Base-by-base conservation (phyloP, 2,888 invertebrate species). In the Neoascia interrupta region DNA sequence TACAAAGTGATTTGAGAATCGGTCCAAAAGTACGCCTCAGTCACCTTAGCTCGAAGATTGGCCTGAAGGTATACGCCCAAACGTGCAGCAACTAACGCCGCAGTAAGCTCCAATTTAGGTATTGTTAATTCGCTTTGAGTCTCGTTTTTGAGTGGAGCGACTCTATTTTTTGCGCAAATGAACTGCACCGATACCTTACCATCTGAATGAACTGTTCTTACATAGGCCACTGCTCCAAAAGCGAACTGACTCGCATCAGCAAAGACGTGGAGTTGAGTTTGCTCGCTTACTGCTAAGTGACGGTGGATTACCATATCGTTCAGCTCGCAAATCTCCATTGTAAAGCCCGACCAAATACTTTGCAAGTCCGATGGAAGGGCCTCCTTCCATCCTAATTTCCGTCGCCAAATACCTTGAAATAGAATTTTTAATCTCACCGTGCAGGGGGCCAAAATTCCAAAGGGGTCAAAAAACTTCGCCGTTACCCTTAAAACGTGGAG, bases 381-480 rank as follows among this genome's bases (percentile, higher is more conserved):
- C 18, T 21, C 58, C 6, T 68, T 34, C 58, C 58, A 68, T 1
- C 58, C 68, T n/a, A 68, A 16, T 5, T 58, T 39, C 23, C 26
- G 13, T 3, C 31, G 56, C 68, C 56, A 68, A 3, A 68, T 58
- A 2, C 10, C 23, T 56, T 68, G 66, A 19, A 68, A 68, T 3
- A 66, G 21, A 11, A 58, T 37, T 23, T 49, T 68, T 6, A 56
- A 18, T 13, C 49, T 41, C 10, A 58, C 58, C 3, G 37, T 34
- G 58, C 51, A 58, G 0, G 58, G 68, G 19, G 21, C 11, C 34
- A 53, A 28, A 31, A 43, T 28, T 26, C 51, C 53, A 45, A 69
- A 36, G 15, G 69, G 58, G 5, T 69, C 51, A 21, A 60, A 69
- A 5, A 69, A 45, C 37, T 51, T 60, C n/a, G 69, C 43, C 60